phyloP scores from a whole-genome alignment of 2,797 vertebrate genomes.

The Numenius phaeopus region DNA sequence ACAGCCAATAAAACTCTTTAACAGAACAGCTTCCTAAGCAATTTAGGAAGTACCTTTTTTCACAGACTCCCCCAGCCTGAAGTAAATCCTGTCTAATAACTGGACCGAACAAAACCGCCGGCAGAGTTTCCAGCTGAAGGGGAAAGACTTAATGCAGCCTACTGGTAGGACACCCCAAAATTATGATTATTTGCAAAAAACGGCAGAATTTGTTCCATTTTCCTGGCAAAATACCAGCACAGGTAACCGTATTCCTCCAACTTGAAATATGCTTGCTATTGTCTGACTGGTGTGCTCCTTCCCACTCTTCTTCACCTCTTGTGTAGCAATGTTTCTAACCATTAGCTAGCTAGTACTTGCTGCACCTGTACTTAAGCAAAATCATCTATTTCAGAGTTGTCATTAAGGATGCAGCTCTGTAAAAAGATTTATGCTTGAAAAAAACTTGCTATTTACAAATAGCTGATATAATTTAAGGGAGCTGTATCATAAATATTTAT shows the following conservation, averaged over 20 bases:
- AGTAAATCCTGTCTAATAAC: neutral
- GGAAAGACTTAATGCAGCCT: neutral
- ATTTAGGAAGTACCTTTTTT: neutral
- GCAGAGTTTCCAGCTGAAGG: neutral
- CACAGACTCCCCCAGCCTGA: neutral
- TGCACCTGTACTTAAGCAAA: neutral
- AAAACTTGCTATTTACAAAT: neutral
- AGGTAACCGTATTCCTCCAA: neutral
- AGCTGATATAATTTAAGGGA: neutral
- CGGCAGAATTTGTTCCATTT: neutral
- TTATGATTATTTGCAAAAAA: neutral
- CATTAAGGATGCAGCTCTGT: neutral
- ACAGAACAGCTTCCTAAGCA: neutral
- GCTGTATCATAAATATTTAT: slow-evolving; percentile 10
- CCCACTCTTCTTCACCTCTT: neutral
- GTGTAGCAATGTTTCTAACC: neutral
- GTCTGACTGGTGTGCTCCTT: neutral
- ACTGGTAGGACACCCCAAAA: neutral
- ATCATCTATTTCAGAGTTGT: neutral
- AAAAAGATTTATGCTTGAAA: neutral
- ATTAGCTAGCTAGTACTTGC: neutral
- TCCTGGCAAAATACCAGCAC: neutral
- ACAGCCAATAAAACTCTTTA: neutral
- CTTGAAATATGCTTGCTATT: neutral
- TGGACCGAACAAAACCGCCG: neutral